phyloP scores from a whole-genome alignment of 2,113 vertebrate genomes.

The Coregonus clupeaformis region DNA sequence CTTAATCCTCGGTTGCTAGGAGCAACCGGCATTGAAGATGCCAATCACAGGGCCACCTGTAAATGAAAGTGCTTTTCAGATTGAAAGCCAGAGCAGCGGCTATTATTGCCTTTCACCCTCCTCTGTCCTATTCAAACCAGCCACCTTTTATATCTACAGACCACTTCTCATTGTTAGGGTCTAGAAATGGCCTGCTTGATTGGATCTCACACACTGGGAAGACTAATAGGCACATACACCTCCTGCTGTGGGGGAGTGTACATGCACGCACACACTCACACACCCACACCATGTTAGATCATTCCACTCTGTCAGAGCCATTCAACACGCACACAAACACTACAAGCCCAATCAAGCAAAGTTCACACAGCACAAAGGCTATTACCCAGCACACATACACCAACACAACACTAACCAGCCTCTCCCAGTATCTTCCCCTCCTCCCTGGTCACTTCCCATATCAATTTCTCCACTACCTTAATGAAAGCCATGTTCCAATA shows the following conservation, averaged over 20 bases:
- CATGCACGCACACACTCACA: not conserved
- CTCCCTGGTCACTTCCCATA: not conserved
- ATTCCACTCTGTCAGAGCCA: constrained; percentile 29
- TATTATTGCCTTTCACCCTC: constrained; percentile 1
- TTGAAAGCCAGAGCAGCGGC: not conserved
- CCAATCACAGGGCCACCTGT: not conserved
- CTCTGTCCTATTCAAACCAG: not conserved
- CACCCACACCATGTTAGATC: not conserved
- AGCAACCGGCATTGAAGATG: constrained; percentile 2
- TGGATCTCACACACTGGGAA: not conserved
- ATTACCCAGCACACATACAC: not conserved
- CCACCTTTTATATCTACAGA: not conserved
- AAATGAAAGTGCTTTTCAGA: not conserved
- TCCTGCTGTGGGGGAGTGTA: too few relatives aligned
- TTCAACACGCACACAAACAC: constrained; percentile 27
- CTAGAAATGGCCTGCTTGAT: not conserved
- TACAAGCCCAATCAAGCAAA: not conserved
- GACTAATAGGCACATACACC: not conserved
- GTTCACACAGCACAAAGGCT: not conserved
- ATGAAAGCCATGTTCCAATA: not conserved
- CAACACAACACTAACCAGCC: not conserved
- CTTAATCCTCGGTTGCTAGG: not conserved
- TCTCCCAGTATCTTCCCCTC: not conserved
- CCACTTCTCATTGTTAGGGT: not conserved
- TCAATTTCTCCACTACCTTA: not conserved